Base-by-base conservation (phyloP, 2,797 vertebrate genomes). In the Syncerus caffer region DNA sequence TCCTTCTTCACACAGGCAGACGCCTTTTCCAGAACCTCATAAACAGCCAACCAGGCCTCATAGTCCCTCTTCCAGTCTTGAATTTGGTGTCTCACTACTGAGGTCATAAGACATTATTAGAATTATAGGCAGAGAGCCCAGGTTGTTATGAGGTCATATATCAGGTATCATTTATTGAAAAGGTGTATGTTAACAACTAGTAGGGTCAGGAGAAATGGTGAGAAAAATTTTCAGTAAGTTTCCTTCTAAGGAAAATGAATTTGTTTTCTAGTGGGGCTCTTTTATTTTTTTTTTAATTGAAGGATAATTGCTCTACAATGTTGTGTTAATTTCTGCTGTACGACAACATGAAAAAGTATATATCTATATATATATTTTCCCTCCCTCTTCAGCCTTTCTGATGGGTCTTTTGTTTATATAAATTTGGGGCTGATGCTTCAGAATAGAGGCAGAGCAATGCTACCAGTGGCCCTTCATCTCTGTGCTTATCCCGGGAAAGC, bases 221-320 rank as follows among this genome's bases (percentile, higher is more conserved):
- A 64, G 82, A 85, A 96, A 90, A 60, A 47, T 29, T 60, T 57
- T 51, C 27, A 42, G 19, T 86, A 60, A 57, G 57, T 84, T 96
- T 95, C 51, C 25, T 58, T 79, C 15, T 78, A 74, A 91, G 85
- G 31, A 92, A 97, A 96, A 82, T 60, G 4, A 55, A 23, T 89
- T 85, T 51, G 1, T 85, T 95, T 96, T 82, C 60, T 87, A 27
- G 23, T 82, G 38, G 71, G 71, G 71, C 21, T 14, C 7, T 74
- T 74, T 42, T 42, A 38, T 14, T 25, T 25, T 60, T 71, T 74
- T 74, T 74, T 7, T 25, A 74, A 14, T 25, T 42, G 34, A 42
- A 7, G 38, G 38, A 74, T 42, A 74, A 74, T 42, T 74, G 71
- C 71, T 74, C 74, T 25, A 42, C 34, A 42, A 4, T 74, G 67